Conservation (phyloP, 2,797 vertebrate genomes). For the Avahi laniger region DNA sequence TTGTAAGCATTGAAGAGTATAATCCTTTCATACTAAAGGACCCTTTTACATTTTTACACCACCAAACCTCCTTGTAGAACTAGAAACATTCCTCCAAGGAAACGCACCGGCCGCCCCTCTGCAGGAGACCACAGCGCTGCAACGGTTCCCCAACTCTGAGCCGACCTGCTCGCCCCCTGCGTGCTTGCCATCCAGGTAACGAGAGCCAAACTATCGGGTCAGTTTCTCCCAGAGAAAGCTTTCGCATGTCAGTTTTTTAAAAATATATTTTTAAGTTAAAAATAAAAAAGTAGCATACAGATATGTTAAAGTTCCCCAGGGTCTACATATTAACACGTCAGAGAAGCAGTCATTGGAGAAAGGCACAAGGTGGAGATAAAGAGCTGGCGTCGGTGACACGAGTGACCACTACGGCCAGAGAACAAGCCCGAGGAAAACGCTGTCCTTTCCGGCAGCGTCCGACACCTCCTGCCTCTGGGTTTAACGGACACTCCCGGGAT, state of each 20-base stretch:
- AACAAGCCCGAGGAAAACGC: not conserved
- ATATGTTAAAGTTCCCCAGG: not conserved
- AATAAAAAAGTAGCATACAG: not conserved
- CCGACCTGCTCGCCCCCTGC: not conserved
- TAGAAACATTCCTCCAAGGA: not conserved
- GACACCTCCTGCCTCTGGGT: not conserved
- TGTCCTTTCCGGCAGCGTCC: not conserved
- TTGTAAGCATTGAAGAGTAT: not conserved
- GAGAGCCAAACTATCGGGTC: not conserved
- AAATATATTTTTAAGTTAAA: not conserved
- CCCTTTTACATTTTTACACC: not conserved
- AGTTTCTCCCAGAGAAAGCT: not conserved
- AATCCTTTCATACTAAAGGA: not conserved
- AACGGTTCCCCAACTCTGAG: too few species aligned
- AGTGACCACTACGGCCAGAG: accelerated
- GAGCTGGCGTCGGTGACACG: too few species aligned
- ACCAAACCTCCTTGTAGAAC: not conserved
- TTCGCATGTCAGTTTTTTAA: not conserved
- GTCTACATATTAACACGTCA: accelerated
- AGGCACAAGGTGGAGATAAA: not conserved
- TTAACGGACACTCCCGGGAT: not conserved
- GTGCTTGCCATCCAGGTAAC: not conserved
- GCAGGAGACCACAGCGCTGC: accelerated
- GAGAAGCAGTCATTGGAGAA: not conserved
- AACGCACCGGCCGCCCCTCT: not conserved